Evolutionary conservation across 2,113 vertebrate genomes (phyloP).

Genomic region (Phylloscopus trochiloides): DNA sequence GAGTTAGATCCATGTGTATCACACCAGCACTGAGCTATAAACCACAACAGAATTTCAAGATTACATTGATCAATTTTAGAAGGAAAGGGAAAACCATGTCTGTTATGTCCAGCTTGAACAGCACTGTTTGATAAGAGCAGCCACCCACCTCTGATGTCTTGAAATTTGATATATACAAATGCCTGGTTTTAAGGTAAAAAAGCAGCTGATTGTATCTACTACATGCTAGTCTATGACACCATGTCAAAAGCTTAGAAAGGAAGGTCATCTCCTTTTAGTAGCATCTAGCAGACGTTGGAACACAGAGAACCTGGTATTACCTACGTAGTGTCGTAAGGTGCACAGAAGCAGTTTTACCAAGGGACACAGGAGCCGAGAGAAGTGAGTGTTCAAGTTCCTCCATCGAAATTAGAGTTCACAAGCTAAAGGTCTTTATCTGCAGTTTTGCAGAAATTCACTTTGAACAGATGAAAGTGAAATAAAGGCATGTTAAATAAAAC

Average conservation of each 20-base stretch:
- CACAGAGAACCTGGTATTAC: slow-evolving; percentile 72
- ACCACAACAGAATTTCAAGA: slow-evolving; percentile 50
- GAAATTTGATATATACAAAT: slow-evolving; percentile 72
- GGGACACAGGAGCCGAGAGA: slow-evolving; percentile 67
- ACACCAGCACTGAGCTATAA: slow-evolving; percentile 73
- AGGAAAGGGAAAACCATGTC: slow-evolving; percentile 43
- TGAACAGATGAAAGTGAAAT: slow-evolving; percentile 69
- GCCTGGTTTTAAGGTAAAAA: slow-evolving; percentile 71
- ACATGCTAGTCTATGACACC: slow-evolving; percentile 80
- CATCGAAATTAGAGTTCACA: slow-evolving; percentile 61
- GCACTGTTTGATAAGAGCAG: slow-evolving; percentile 38
- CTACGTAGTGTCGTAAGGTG: slow-evolving; percentile 72
- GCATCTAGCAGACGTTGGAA: slow-evolving; percentile 77
- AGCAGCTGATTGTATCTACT: slow-evolving; percentile 80
- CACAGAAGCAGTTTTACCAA: slow-evolving; percentile 74
- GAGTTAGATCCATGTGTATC: slow-evolving; percentile 67
- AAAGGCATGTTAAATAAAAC: slow-evolving; percentile 75
- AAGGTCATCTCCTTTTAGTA: slow-evolving; percentile 79
- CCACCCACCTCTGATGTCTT: slow-evolving; percentile 56
- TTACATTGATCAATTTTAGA: not conserved
- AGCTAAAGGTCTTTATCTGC: slow-evolving; percentile 54
- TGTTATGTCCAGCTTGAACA: slow-evolving; percentile 65
- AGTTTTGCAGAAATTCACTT: slow-evolving; percentile 64
- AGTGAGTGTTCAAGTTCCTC: slow-evolving; percentile 65
- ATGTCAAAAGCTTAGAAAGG: slow-evolving; percentile 77